Conservation (phyloP, 2,888 invertebrate species). For the Apantesis nais region DNA sequence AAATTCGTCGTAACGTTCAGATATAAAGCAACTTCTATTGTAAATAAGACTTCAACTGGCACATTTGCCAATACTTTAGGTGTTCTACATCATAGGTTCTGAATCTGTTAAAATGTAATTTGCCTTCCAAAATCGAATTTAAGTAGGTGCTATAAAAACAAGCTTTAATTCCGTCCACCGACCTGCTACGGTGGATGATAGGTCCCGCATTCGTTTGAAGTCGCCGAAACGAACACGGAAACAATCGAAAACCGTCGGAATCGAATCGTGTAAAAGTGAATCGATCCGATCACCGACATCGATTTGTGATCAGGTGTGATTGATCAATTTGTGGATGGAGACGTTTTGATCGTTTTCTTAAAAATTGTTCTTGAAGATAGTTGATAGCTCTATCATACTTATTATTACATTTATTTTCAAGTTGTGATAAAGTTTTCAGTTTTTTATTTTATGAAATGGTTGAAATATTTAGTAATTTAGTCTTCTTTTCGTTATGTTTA, state of each 20-base stretch:
- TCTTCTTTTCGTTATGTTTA: no score
- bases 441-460: background rate
- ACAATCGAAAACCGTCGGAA: constrained; percentile 70
- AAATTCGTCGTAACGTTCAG: no score
- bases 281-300: constrained; percentile 71
- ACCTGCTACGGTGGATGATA: constrained; percentile 70
- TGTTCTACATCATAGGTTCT: background rate
- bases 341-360: constrained; percentile 32
- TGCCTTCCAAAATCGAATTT: constrained; percentile 20
- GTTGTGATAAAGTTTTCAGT: background rate
- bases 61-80: background rate
- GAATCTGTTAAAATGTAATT: constrained; percentile 31
- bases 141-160: constrained; percentile 46
- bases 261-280: constrained; percentile 68
- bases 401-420: background rate
- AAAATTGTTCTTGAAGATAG: background rate
- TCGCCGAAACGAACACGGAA: constrained; percentile 58
- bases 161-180: constrained; percentile 54
- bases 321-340: constrained; percentile 48
- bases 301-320: constrained; percentile 69
- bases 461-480: background rate
- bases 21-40: background rate
- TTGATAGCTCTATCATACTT: background rate
- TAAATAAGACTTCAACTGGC: background rate
- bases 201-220: constrained; percentile 63